phyloP scores from a whole-genome alignment of 2,888 invertebrate species.

The Epinotia nisella region DNA sequence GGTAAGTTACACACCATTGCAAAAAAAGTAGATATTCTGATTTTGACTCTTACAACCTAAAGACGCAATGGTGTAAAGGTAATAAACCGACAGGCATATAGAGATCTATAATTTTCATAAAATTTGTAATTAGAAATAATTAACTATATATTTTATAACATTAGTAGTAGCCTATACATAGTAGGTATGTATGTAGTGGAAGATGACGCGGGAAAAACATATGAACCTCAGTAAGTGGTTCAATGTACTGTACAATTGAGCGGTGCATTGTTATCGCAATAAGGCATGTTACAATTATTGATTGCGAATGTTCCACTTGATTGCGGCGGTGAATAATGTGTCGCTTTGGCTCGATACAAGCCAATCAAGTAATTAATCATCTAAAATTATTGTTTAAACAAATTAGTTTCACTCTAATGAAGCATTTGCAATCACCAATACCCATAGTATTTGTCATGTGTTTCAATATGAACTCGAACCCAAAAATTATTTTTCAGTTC shows the following conservation, averaged over 20 bases:
- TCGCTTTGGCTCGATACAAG: conserved; percentile 12
- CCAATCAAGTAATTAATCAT: conserved; percentile 20
- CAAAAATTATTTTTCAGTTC: too few species aligned
- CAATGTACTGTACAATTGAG: conserved; percentile 41
- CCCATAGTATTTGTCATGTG: neutral
- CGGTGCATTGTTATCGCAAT: conserved; percentile 37
- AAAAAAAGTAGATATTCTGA: conserved; percentile 1
- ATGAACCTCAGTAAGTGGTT: conserved; percentile 22
- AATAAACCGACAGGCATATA: too few species aligned
- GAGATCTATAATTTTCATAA: too few species aligned
- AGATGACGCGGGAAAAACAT: neutral
- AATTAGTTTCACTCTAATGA: neutral
- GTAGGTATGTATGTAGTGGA: neutral
- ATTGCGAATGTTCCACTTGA: conserved; percentile 27
- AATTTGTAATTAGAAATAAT: too few species aligned
- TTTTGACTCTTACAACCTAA: neutral
- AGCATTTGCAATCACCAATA: neutral
- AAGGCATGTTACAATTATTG: conserved; percentile 33
- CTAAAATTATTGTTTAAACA: conserved; percentile 10
- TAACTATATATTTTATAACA: too few species aligned
- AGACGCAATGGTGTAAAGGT: too few species aligned
- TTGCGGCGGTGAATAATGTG: conserved; percentile 15
- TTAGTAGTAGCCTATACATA: neutral
- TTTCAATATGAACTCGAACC: too few species aligned
- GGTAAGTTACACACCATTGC: conserved; percentile 8